phyloP scores from a whole-genome alignment of 1,140 invertebrate species.

The Magallana angulata region DNA sequence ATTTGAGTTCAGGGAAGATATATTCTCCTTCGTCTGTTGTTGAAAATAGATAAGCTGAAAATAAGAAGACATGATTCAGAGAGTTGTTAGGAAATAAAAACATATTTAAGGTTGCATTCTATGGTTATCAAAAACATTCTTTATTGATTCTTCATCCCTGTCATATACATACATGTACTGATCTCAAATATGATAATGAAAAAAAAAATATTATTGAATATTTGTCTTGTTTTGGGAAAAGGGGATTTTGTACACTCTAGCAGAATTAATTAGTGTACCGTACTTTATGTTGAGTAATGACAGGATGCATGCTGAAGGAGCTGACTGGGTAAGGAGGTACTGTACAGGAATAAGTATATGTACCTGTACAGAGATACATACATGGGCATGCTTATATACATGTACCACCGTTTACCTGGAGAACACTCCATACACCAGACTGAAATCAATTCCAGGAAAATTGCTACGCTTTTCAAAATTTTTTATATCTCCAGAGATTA shows the following conservation, averaged over 20 bases:
- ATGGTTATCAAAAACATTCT: no score
- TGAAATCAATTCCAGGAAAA: conserved; percentile 33
- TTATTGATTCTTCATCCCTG: no score
- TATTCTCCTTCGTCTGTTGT: conserved; percentile 37
- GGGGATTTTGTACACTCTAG: background rate
- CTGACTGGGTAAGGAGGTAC: background rate
- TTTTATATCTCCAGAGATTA: background rate
- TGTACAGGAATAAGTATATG: background rate
- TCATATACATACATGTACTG: no score
- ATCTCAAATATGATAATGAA: no score
- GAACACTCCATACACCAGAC: background rate
- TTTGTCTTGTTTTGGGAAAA: background rate
- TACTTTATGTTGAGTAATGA: background rate
- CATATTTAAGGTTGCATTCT: no score
- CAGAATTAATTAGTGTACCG: background rate
- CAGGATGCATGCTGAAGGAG: background rate
- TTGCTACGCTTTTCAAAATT: no score
- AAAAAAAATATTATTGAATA: no score
- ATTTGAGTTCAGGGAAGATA: conserved; percentile 10
- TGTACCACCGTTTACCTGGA: background rate
- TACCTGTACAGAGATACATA: background rate
- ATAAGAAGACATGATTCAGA: background rate
- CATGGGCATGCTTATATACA: no score
- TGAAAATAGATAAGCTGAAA: conserved; percentile 46
- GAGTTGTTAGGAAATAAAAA: no score